Evolutionary conservation across 2,888 invertebrate species (phyloP).

Genomic region (Salpingus planirostris): DNA sequence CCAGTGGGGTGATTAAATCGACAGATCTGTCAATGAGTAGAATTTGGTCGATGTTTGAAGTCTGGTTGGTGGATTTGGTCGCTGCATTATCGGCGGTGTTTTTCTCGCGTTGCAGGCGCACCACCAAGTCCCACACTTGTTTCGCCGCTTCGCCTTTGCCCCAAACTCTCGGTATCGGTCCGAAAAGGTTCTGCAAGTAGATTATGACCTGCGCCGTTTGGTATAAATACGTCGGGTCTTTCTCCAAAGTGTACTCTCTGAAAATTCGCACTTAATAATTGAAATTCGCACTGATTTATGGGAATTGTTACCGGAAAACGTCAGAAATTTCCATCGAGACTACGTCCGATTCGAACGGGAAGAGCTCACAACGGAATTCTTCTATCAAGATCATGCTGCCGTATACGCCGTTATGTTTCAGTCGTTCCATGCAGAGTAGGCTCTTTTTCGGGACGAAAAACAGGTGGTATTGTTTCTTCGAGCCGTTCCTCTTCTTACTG

Average conservation of each 20-base stretch:
- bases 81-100: conserved; percentile 37
- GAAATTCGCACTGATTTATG: too few species aligned
- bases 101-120: conserved; percentile 60
- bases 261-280: too few species aligned
- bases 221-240: conserved; percentile 81
- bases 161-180: conserved; percentile 79
- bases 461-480: conserved; percentile 70
- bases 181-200: conserved; percentile 78
- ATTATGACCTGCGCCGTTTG: conserved; percentile 81
- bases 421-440: conserved; percentile 75
- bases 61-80: conserved; percentile 24
- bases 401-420: conserved; percentile 74
- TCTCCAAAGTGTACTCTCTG: conserved; percentile 79
- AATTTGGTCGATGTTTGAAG: conserved; percentile 68
- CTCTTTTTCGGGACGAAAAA: conserved; percentile 85
- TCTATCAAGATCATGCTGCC: conserved; percentile 68
- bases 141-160: conserved; percentile 81
- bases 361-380: conserved; percentile 80
- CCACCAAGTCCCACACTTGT: conserved; percentile 81
- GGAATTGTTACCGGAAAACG: conserved; percentile 54
- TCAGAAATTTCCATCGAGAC: conserved; percentile 83
- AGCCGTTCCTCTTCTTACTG: conserved; percentile 33
- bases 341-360: conserved; percentile 86
- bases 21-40: conserved; percentile 83
- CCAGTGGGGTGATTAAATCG: conserved; percentile 85